Evolutionary conservation across 2,113 vertebrate genomes (phyloP), one percentile per base, ranked within the genome.

Genomic region (Myxocyprinus asiaticus): DNA sequence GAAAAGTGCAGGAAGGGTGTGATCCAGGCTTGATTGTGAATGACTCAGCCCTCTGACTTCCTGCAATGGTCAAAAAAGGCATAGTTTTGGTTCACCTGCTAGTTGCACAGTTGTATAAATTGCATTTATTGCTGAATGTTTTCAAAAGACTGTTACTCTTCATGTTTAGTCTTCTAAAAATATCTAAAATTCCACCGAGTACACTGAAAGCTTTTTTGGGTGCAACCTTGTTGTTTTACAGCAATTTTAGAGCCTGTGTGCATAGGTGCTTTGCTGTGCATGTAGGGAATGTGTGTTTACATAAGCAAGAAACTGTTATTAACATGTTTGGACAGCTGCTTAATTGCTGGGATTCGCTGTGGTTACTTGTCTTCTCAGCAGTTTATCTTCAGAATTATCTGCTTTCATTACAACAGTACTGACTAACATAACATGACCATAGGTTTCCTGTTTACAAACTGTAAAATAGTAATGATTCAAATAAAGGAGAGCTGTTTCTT

Each of bases 11-110:
- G 76, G 78, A 82, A 84, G 79, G 82, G 78, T 84, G 82, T 73
- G 81, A 42, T 74, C 58, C 45, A n/a, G 67, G 43, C 42, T 65
- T 55, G 59, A 66, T 61, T 80, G 76, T 67, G 76, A 82, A 61
- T 84, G 78, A 85, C 64, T 86, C 83, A 69, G 81, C 80, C 55
- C 14, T 77, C 73, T 69, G 33, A 78, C 68, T 84, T 87, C 84
- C 78, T 81, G 63, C 22, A 44, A 56, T 70, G 44, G 50, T 79
- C 15, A 71, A 45, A 67, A 64, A 53, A 53, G 14, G 55, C 67
- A 71, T 79, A 64, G 58, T 70, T 79, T 53, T 79, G 67, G 17
- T 44, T 43, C 12, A 17, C 0, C 44, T 53, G 61, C 48, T 43
- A 65, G 48, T 55, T 9, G 22, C 56, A 12, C 45, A 5, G 61